A percentile compares a stretch with the other conserved stretches of the same genome.
phyloP scores from a whole-genome alignment of 2,888 invertebrate genomes.

The Tenthredo notha region DNA sequence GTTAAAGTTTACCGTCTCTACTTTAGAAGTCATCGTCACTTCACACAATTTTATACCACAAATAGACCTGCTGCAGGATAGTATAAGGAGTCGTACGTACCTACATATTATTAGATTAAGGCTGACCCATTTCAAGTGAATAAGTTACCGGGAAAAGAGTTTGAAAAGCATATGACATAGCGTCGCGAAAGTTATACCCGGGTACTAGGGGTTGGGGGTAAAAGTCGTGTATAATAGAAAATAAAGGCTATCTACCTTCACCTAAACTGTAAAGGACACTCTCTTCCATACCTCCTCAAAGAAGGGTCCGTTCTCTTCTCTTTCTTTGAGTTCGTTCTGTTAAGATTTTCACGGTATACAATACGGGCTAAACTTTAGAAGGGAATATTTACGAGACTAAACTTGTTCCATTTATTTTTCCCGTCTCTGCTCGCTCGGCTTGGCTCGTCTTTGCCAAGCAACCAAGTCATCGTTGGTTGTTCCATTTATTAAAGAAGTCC shows the following conservation, averaged over 20 bases:
- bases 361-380: conserved; percentile 24
- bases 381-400: conserved; percentile 43
- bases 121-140: conserved; percentile 12
- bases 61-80: not conserved
- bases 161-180: conserved; percentile 6
- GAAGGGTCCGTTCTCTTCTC: conserved; percentile 14
- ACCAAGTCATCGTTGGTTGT: conserved; percentile 41
- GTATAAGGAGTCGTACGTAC: not conserved
- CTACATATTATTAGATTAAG: not conserved
- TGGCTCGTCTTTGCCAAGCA: not conserved
- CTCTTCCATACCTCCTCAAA: not conserved
- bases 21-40: conserved; percentile 21
- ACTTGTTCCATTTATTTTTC: conserved; percentile 48
- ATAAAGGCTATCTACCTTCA: conserved; percentile 6
- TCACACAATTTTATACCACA: not conserved
- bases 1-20: conserved; percentile 33
- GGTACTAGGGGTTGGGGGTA: not conserved
- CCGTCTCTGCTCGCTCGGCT: not conserved
- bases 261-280: conserved; percentile 45
- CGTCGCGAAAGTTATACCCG: conserved; percentile 2
- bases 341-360: conserved; percentile 40
- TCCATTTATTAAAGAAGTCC: conserved; percentile 25
- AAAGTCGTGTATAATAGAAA: conserved; percentile 41
- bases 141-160: not conserved
- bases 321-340: conserved; percentile 35